Base-by-base conservation (phyloP, 2,113 vertebrate genomes). In the Oryzias curvinotus region DNA sequence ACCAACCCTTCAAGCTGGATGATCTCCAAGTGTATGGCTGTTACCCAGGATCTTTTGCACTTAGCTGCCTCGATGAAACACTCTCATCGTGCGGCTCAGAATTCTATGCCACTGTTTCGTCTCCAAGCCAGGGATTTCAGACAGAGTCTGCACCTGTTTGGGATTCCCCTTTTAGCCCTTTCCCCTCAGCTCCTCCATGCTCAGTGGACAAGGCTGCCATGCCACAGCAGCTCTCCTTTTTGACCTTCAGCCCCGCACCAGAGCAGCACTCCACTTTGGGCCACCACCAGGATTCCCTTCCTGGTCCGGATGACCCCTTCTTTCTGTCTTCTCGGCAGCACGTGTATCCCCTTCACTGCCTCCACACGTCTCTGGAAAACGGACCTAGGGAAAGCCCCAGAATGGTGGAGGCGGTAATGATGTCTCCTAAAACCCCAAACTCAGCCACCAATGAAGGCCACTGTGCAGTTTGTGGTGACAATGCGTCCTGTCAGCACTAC, bases 381-480 rank as follows among this genome's bases (percentile, higher is more conserved):
- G 21, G 54, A 7, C 84, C 87, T 0, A 86, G 93, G 42, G 93
- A 94, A 25, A 84, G 89, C 54, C 85, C 93, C 0, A 80, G 84
- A 61, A 36, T 85, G 44, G 53, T 87, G 41, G 93, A 93, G 5
- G 84, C 70, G 7, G 65, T 84, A 0, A 61, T 93, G 79, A 68
- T 81, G 0, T 92, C 94, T 5, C 26, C 81, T 52, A 95, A 95
- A 65, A 61, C 79, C 1, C 90, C 91, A 36, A 90, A 89, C 44
- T 85, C 90, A 0, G 86, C 86, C 7, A 85, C 88, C 5, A 90
- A 77, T 0, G 95, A 97, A 74, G 94, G 95, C 0, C 93, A 91
- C 60, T 98, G 96, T 21, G 96, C 95, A 0, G 96, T 97, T 50
- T 97, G 95, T 25, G 95, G 96, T n/a, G 96, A 96, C 89, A 97